phyloP scores from a whole-genome alignment of 2,797 vertebrate genomes.

The Microctenopoma stevenorrisi region DNA sequence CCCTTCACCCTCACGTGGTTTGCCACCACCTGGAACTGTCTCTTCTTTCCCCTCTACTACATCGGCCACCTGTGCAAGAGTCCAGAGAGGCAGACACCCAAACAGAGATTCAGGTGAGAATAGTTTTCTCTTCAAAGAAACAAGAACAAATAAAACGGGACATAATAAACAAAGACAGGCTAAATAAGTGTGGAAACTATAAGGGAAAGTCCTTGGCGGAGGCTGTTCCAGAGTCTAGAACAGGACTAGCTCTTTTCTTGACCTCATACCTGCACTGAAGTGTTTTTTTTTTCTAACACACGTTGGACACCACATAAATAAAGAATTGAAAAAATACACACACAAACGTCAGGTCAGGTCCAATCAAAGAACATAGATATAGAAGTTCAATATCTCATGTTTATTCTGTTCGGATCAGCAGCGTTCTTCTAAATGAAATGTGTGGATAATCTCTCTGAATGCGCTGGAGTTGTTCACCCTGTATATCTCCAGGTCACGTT shows the following conservation, averaged over 20 bases:
- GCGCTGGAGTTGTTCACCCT: constrained; percentile 6
- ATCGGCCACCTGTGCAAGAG: constrained; percentile 92
- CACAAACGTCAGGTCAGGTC: constrained; percentile 8
- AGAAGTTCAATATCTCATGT: too few relatives aligned
- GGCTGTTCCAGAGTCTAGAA: neutral
- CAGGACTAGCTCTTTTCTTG: too few relatives aligned
- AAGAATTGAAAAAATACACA: too few relatives aligned
- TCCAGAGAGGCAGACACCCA: constrained; percentile 91
- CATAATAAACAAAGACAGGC: neutral
- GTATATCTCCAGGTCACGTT: constrained; percentile 7
- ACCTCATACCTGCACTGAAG: too few relatives aligned
- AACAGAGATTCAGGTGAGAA: constrained; percentile 93
- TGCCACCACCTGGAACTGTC: constrained; percentile 95
- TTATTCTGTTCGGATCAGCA: neutral
- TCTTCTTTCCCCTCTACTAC: constrained; percentile 96
- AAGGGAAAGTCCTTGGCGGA: neutral
- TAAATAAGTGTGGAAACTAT: neutral
- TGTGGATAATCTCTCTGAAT: neutral
- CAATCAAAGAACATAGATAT: neutral
- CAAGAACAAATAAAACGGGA: neutral
- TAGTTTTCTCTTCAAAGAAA: neutral
- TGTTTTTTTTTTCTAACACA: neutral
- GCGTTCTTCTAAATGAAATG: too few relatives aligned
- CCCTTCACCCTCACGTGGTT: constrained; percentile 98
- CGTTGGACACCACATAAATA: neutral